phyloP scores from a whole-genome alignment of 2,113 vertebrate genomes.

The Eulacestoma nigropectus region DNA sequence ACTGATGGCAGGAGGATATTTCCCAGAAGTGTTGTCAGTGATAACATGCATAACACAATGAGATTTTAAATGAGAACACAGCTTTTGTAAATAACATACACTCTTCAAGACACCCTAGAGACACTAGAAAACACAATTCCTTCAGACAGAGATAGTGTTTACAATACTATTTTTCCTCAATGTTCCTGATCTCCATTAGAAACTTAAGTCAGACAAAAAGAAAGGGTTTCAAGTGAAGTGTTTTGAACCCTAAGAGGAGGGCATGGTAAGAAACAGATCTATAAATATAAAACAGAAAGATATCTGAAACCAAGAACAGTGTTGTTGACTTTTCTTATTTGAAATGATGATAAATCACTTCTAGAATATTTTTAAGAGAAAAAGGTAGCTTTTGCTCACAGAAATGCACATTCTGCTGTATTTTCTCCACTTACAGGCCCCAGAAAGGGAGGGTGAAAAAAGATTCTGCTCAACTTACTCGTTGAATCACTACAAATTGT shows the following conservation, averaged over 20 bases:
- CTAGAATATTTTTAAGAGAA: neutral
- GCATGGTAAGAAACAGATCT: neutral
- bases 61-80: slow-evolving; percentile 62
- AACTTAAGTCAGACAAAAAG: neutral
- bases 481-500: neutral
- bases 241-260: neutral
- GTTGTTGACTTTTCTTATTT: neutral
- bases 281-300: neutral
- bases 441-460: neutral
- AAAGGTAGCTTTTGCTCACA: neutral
- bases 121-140: neutral
- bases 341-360: neutral
- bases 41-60: slow-evolving; percentile 21
- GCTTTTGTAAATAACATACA: slow-evolving; percentile 57
- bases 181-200: neutral
- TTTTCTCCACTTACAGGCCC: neutral
- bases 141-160: neutral
- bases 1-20: slow-evolving; percentile 41
- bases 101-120: slow-evolving; percentile 26
- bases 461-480: neutral
- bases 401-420: neutral
- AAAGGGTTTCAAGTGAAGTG: neutral
- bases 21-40: slow-evolving; percentile 55
- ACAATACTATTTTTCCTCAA: neutral
- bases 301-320: neutral